phyloP scores from a whole-genome alignment of 2,797 vertebrate species.

The Vireo griseus region DNA sequence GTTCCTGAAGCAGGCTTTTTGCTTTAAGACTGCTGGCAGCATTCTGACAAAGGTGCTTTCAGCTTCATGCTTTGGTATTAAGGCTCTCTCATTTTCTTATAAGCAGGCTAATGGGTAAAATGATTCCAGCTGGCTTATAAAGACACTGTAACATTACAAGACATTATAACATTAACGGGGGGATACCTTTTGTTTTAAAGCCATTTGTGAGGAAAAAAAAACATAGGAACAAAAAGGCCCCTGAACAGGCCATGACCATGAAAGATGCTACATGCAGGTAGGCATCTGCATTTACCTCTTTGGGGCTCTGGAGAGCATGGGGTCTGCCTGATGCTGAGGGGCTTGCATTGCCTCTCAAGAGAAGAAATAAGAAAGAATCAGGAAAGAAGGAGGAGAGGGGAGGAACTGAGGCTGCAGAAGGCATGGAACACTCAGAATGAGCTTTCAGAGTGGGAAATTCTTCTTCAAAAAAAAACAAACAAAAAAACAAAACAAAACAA shows the following conservation, averaged over 20 bases:
- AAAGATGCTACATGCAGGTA: background rate
- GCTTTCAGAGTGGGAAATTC: fast-evolving
- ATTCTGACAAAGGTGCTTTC: background rate
- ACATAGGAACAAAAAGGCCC: fast-evolving
- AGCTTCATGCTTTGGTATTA: background rate
- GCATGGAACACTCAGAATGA: background rate
- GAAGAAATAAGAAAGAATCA: background rate
- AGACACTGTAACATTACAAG: no score
- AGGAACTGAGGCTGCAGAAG: background rate
- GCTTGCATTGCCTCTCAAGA: background rate
- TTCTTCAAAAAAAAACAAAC: no score
- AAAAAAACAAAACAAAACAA: no score
- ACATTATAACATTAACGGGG: background rate
- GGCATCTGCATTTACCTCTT: background rate
- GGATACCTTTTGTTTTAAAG: background rate
- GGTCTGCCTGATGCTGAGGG: background rate
- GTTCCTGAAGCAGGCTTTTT: background rate
- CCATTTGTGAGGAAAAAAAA: background rate
- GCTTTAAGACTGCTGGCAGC: background rate
- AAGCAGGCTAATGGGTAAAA: background rate
- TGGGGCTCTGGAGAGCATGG: background rate
- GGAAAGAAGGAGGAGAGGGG: background rate
- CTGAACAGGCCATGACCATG: background rate
- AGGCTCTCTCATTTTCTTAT: background rate
- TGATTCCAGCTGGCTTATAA: background rate